These are phyloP conservation scores for Eupeodes latifasciatus DNA, from an alignment of 2,888 invertebrate genomes.

Conservation along the genomic window DNA sequence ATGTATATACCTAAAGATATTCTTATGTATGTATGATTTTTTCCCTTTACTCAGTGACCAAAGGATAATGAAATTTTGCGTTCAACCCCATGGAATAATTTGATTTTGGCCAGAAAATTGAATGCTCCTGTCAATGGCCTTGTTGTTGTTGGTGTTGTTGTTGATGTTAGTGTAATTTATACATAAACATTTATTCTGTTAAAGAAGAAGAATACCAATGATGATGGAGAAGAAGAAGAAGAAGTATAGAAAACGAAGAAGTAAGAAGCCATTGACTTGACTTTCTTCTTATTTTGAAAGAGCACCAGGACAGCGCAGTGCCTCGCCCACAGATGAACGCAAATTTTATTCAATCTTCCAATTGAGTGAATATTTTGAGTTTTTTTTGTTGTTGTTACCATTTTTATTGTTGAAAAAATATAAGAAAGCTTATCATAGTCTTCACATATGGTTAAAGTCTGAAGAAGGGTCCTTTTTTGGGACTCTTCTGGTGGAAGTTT, in stretches of 20 bases:
- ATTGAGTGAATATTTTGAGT: constrained; percentile 79
- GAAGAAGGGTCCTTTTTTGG: constrained; percentile 31
- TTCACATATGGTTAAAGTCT: constrained; percentile 49
- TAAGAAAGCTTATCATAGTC: constrained; percentile 78
- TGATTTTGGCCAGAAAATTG: constrained; percentile 78
- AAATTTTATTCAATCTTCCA: constrained; percentile 84
- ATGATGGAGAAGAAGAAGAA: constrained; percentile 25
- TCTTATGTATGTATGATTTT: constrained; percentile 17
- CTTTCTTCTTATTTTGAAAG: constrained; percentile 45
- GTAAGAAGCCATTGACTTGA: constrained; percentile 33
- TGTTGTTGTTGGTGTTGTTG: constrained; percentile 33
- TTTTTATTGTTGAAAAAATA: background rate
- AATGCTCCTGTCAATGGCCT: constrained; percentile 72
- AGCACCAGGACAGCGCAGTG: background rate
- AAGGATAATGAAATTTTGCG: constrained; percentile 77
- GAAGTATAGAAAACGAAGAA: background rate
- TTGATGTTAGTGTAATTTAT: constrained; percentile 67
- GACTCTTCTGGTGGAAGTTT: constrained; percentile 29
- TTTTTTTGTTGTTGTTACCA: constrained; percentile 29
- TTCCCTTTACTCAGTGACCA: constrained; percentile 64
- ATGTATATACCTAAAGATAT: background rate
- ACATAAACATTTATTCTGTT: constrained; percentile 66
- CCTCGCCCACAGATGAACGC: constrained; percentile 77
- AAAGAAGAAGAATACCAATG: constrained; percentile 53
- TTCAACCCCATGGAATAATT: constrained; percentile 78